Base-by-base conservation (phyloP, 1,140 invertebrate species). In the Drosophila seguyi region DNA sequence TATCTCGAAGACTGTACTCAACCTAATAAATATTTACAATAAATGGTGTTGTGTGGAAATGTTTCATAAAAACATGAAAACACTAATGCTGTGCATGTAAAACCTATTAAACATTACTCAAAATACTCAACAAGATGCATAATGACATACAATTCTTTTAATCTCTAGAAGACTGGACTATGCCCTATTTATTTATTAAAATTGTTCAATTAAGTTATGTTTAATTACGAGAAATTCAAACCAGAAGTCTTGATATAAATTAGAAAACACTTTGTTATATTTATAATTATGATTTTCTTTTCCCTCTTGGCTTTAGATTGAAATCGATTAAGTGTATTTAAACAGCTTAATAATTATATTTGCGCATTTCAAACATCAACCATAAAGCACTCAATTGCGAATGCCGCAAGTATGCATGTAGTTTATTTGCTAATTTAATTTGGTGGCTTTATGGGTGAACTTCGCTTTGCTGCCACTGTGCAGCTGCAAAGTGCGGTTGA, bases 401-500 rank as follows among this genome's bases (percentile, higher is more conserved):
- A 22, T 14, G 8, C 59, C n/a, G 18, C 18, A n/a, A 22, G 14
- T 11, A 1, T 31, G 27, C 48, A 18, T 31, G 16, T 14, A 36
- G n/a, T 60, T 60, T 16, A 71, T 48, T 58, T 39, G 10, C 13
- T 53, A 52, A 62, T 61, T 62, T 34, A 3, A n/a, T 29, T 62
- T 36, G 16, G 22, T 34, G 8, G 13, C 25, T 4, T 29, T 2
- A 8, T 42, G n/a, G 6, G 6, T 50, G 27, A 47, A 22, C 41
- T 31, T 27, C 8, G 20, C 2, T 29, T 3, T 14, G 14, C 18
- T 16, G 38, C 62, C 75, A 87, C 71, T 76, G 71, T 87, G 72
- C 56, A 25, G 14, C 27, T 52, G 63, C 57, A 66, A 79, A 62
- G 34, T 88, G 83, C 72, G 83, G 80, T 88, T 71, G 68, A 77